Conservation (phyloP, 1,140 invertebrate genomes). For the Theocolax elegans region DNA sequence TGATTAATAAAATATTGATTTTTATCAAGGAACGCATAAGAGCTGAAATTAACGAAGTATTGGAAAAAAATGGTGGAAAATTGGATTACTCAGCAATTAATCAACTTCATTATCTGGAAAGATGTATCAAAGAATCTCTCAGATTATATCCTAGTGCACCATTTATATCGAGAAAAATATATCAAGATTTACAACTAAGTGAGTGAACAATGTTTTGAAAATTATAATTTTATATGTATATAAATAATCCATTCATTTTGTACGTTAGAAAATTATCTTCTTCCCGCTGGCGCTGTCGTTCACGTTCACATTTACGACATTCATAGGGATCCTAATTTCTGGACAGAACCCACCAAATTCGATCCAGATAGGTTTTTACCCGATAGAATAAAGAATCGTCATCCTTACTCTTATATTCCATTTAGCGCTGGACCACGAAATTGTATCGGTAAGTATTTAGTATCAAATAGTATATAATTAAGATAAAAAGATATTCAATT, state of each 20-base stretch:
- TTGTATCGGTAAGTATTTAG: slow-evolving; percentile 73
- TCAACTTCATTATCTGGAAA: slow-evolving; percentile 66
- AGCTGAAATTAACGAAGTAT: slow-evolving; percentile 27
- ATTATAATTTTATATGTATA: not conserved
- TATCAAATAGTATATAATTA: not conserved
- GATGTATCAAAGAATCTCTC: slow-evolving; percentile 72
- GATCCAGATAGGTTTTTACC: slow-evolving; percentile 79
- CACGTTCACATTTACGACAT: slow-evolving; percentile 69
- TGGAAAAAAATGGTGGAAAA: not conserved
- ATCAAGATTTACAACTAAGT: slow-evolving; percentile 58
- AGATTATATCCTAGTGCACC: slow-evolving; percentile 71
- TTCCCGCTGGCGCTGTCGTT: slow-evolving; percentile 63
- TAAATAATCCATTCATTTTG: not conserved
- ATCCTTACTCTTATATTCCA: slow-evolving; percentile 72
- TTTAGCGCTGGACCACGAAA: slow-evolving; percentile 80
- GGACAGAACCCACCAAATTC: slow-evolving; percentile 77
- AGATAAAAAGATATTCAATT: not conserved
- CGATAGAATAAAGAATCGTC: slow-evolving; percentile 63
- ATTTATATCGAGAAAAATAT: slow-evolving; percentile 63
- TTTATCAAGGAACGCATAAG: slow-evolving; percentile 5
- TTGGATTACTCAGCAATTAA: slow-evolving; percentile 22
- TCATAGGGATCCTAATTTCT: slow-evolving; percentile 75
- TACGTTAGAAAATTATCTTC: slow-evolving; percentile 48
- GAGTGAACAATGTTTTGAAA: not conserved
- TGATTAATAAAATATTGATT: no score